phyloP scores from a whole-genome alignment of 1,140 invertebrate species.

The Scaptomyza pallida region DNA sequence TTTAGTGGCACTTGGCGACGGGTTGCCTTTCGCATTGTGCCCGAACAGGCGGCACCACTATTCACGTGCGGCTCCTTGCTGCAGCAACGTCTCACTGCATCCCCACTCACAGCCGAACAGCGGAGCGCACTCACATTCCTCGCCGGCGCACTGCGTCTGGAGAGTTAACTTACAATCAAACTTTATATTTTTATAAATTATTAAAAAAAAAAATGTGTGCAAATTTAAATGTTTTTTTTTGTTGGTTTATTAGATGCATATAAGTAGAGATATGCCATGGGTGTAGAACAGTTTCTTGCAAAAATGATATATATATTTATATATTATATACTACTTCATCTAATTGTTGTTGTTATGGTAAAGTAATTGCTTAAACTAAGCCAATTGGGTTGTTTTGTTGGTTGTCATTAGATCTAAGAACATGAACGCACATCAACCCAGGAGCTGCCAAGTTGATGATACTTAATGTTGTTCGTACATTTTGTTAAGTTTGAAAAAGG shows the following conservation, averaged over 20 bases:
- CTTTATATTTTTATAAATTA: too few relatives aligned
- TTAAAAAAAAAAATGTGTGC: too few relatives aligned
- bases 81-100: constrained; percentile 47
- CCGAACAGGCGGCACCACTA: constrained; percentile 74
- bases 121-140: constrained; percentile 49
- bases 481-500: constrained; percentile 2
- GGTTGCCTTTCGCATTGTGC: constrained; percentile 73
- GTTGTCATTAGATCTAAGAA: background rate
- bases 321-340: constrained; percentile 31
- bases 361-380: constrained; percentile 14
- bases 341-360: constrained; percentile 21
- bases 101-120: constrained; percentile 21
- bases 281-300: constrained; percentile 18
- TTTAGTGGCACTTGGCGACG: constrained; percentile 69
- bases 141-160: constrained; percentile 41
- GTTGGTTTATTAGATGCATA: constrained; percentile 28
- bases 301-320: constrained; percentile 11
- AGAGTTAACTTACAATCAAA: constrained; percentile 19
- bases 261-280: constrained; percentile 17
- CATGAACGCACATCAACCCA: constrained; percentile 6
- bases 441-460: constrained; percentile 7
- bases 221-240: too few relatives aligned
- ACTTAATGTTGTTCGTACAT: too few relatives aligned
- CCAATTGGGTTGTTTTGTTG: constrained; percentile 10
- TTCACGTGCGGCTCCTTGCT: constrained; percentile 62